Conservation (phyloP, 1,140 invertebrate species). For the Liolophura sinensis region DNA sequence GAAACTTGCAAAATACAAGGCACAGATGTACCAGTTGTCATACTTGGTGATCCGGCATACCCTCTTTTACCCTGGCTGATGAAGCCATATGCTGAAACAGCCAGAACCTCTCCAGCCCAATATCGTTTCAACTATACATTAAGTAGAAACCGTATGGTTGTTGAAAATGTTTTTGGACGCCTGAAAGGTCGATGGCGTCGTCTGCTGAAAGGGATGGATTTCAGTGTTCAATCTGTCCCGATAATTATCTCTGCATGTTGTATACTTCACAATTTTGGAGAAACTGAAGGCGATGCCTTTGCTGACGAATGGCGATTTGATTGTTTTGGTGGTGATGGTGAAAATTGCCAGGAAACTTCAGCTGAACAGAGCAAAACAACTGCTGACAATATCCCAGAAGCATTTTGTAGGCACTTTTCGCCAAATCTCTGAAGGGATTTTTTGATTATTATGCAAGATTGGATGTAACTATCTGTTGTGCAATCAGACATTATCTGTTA, state of each 20-base stretch:
- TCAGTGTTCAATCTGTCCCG: slow-evolving; percentile 2
- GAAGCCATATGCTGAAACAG: slow-evolving; percentile 13
- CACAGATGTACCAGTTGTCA: slow-evolving; percentile 6
- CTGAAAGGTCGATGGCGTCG: slow-evolving; percentile 11
- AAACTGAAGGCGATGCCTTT: too few relatives aligned
- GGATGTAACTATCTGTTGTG: too few relatives aligned
- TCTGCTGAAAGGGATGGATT: neutral
- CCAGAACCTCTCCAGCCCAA: slow-evolving; percentile 1
- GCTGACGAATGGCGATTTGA: too few relatives aligned
- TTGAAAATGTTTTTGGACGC: slow-evolving; percentile 19
- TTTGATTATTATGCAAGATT: too few relatives aligned
- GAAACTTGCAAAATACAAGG: neutral
- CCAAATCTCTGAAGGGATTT: too few relatives aligned
- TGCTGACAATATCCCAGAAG: too few relatives aligned
- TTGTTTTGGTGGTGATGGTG: too few relatives aligned
- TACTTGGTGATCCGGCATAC: slow-evolving; percentile 15
- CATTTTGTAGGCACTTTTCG: too few relatives aligned
- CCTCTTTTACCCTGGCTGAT: slow-evolving; percentile 13
- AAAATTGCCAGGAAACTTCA: too few relatives aligned
- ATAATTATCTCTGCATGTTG: slow-evolving; percentile 6
- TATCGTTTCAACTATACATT: slow-evolving; percentile 7
- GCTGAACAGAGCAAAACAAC: too few relatives aligned
- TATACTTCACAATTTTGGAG: slow-evolving; percentile 9
- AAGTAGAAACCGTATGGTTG: slow-evolving; percentile 15
- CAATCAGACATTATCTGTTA: too few relatives aligned